Base-by-base conservation (phyloP, 2,888 invertebrate genomes). In the Amblyjoppa fuscipennis region DNA sequence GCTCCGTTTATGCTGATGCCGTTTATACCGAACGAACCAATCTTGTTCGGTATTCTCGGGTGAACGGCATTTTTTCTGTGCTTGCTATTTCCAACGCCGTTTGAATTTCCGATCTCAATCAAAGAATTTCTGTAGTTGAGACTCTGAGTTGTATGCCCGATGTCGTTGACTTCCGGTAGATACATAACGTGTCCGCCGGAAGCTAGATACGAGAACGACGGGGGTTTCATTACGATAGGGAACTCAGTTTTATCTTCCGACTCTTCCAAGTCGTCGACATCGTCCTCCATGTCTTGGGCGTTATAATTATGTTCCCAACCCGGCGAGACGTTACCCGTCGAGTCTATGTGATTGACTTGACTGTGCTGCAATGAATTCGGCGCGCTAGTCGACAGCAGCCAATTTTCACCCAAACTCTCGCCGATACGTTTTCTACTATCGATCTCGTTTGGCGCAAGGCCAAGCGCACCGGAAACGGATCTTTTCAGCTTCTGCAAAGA, bases 351-450 rank as follows among this genome's bases (percentile, higher is more conserved):
- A 75, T 88, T 94, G 91, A 89, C 93, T 94, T 89, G 92, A 1
- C 95, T 96, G 89, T 96, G 96, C 89, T 97, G 97, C 90, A 97
- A 93, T 0, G 97, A 97, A 92, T 96, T 97, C 1, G 97, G 97
- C 0, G 97, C 97, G 16, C 97, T 97, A 90, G 97, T 96, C 81
- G 97, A 97, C 49, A 98, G 93, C 90, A 98, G 96, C 98, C 98
- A 98, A 93, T 98, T 98, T 75, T 95, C 96, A 90, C 96, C 96
- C 53, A 95, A 91, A 16, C 91, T 88, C 61, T 92, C 91, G 69
- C 89, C 89, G 0, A 89, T 85, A 89, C 83, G 82, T 74, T 81
- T 95, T 81, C 95, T 95, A n/a, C 95, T 89, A 73, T 95, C 95
- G 51, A 95, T 81, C 59, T 95, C 95, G 83, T 95, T 94, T 77